Evolutionary conservation across 2,888 invertebrate genomes (phyloP).

Genomic region (Dynastes tityus): DNA sequence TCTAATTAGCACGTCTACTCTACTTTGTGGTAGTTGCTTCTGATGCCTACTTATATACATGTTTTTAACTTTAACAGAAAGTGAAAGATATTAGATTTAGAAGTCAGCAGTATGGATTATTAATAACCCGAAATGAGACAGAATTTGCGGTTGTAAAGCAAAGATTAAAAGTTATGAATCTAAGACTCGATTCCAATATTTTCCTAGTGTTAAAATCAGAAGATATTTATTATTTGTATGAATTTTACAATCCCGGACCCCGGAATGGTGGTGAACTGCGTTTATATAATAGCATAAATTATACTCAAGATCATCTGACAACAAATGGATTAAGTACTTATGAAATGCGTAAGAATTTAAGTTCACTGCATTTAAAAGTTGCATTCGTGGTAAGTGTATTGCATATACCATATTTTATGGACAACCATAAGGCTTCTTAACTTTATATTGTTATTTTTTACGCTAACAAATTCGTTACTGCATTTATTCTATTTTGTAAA

Average conservation of each 20-base stretch:
- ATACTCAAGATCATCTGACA: slow-evolving; percentile 28
- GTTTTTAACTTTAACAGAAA: slow-evolving; percentile 29
- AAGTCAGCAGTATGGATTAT: slow-evolving; percentile 42
- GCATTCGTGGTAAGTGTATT: slow-evolving; percentile 42
- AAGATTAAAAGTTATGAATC: slow-evolving; percentile 35
- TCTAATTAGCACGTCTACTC: no score
- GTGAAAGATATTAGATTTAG: slow-evolving; percentile 27
- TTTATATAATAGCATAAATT: slow-evolving; percentile 40
- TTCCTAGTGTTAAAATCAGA: slow-evolving; percentile 33
- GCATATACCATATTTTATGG: no score
- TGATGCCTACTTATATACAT: not conserved
- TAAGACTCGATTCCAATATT: slow-evolving; percentile 48
- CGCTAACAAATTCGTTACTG: no score
- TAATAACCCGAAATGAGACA: slow-evolving; percentile 30
- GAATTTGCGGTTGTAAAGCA: slow-evolving; percentile 4
- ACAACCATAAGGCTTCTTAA: no score
- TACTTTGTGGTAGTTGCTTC: not conserved
- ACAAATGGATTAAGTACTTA: slow-evolving; percentile 23
- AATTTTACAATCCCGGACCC: slow-evolving; percentile 40
- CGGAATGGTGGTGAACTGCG: slow-evolving; percentile 14
- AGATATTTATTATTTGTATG: slow-evolving; percentile 34
- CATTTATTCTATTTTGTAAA: no score
- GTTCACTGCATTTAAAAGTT: slow-evolving; percentile 37
- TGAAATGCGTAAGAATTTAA: slow-evolving; percentile 41
- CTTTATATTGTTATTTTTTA: no score